Base-by-base conservation (phyloP, 2,113 vertebrate species). In the Varanus salvator region DNA sequence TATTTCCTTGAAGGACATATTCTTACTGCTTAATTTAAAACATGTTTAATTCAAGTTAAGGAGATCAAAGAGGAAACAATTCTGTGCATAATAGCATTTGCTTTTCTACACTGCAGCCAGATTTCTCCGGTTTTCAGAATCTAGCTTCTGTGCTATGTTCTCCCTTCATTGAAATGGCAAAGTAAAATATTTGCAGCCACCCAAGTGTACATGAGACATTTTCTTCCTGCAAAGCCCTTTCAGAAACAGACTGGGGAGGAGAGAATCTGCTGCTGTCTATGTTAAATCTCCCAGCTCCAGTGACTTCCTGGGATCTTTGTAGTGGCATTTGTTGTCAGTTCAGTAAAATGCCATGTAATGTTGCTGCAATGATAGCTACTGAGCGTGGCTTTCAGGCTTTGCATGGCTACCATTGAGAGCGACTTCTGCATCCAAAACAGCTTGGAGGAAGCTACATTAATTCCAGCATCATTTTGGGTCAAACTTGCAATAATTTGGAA, bases 11-110 rank as follows among this genome's bases (percentile, higher is more conserved):
- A 91, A 94, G 92, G 94, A 89, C 90, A 77, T 44, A 60, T 90
- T 91, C 80, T 6, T 94, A 80, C 92, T 94, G 89, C 96, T 94
- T 94, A 93, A 95, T 95, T 93, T 91, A 94, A 92, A 93, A 75
- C 83, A 82, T 95, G 92, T 92, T 96, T 93, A 94, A 95, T 95
- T 95, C 93, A 92, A 91, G 88, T 96, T 81, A 86, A 85, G 27
- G 93, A 94, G 91, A 96, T 93, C 95, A 93, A 96, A 96, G 91
- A 54, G 87, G 83, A 91, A 92, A 86, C 64, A 0, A 85, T 89
- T 89, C 57, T 74, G 60, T 86, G 23, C n/a, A 19, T 89, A 91
- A 91, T 0, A 64, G 82, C 0, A 0, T 34, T 50, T 1, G 44
- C 6, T 1, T 14, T 87, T 93, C 75, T 14, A 60, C 69, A 9